These are phyloP conservation scores for Scaptomyza cyrtandrae DNA, from an alignment of 2,888 invertebrate species.

Conservation along the genomic window DNA sequence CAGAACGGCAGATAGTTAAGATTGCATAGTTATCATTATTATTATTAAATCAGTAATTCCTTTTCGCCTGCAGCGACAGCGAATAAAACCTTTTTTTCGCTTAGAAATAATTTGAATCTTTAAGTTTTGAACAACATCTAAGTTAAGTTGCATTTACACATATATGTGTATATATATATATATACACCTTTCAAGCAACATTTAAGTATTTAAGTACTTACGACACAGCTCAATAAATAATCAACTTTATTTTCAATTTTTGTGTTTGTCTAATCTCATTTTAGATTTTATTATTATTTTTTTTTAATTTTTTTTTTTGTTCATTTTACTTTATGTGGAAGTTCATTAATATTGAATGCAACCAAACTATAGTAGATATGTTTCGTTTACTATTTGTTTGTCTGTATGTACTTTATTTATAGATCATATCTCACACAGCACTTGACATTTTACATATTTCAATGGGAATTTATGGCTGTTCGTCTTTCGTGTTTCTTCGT, in stretches of 20 bases:
- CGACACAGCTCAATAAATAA: conserved; percentile 1
- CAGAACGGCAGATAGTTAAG: not conserved
- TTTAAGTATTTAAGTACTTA: not conserved
- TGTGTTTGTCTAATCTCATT: conserved; percentile 10
- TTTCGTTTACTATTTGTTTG: not conserved
- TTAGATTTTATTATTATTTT: not conserved
- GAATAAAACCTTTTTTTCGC: too few species aligned
- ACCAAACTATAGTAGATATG: not conserved
- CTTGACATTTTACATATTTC: conserved; percentile 34
- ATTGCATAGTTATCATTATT: not conserved
- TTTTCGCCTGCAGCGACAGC: too few species aligned
- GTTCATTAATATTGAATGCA: conserved; percentile 6
- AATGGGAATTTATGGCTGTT: conserved; percentile 30
- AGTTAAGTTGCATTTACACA: too few species aligned
- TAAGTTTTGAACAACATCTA: too few species aligned
- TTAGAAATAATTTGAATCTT: too few species aligned
- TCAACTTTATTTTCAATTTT: conserved; percentile 2
- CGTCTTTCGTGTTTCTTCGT: conserved; percentile 3
- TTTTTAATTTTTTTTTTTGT: not conserved
- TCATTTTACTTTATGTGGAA: conserved; percentile 23
- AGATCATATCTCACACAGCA: conserved; percentile 31
- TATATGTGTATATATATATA: too few species aligned
- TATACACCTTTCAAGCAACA: not conserved
- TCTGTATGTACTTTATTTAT: conserved; percentile 10
- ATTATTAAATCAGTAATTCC: not conserved